Evolutionary conservation across 2,888 invertebrate species (phyloP), one percentile per base, ranked within the genome.

Genomic region (Ctena decussata): DNA sequence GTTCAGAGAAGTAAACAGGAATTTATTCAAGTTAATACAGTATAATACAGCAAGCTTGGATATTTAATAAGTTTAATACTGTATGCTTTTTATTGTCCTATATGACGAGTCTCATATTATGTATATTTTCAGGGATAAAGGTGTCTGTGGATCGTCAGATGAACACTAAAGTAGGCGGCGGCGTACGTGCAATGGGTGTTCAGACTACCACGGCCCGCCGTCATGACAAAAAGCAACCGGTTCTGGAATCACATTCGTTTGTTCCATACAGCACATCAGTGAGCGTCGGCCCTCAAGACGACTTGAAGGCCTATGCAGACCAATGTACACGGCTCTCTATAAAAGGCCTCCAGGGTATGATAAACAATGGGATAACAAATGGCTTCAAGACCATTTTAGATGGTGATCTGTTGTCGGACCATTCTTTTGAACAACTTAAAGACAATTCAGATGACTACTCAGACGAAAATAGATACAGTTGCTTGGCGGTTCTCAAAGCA

Each of bases 401-500:
- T 21, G 49, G 21, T 21, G n/a, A 21, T 18, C 21, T 49, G 21
- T 3, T 49, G 3, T 3, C 5, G 8, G 49, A 49, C 3, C 8
- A 11, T 18, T 21, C 5, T 49, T 18, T 21, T 15, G n/a, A 49
- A 8, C 18, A 18, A 21, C 11, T 21, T 49, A 21, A 49, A 49
- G 49, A 49, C 15, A 41, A 41, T 11, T 15, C 6, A 41, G 41
- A 49, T 21, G 21, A 11, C 5, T 82, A 39, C 74, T 75, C 44
- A 35, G 87, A 11, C 77, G 76, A 32, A 35, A 60, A 15, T 18
- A 82, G 53, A 49, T 69, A 53, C 69, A 76, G 32, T 71, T 77
- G 70, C 53, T 71, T 27, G 49, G 69, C 6, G 39, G 35, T 35
- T 60, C 84, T 73, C 24, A 69, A 15, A n/a, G 70, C 18, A n/a